Evolutionary conservation across 2,888 invertebrate species (phyloP).

Genomic region (Micoletzkya japonica): DNA sequence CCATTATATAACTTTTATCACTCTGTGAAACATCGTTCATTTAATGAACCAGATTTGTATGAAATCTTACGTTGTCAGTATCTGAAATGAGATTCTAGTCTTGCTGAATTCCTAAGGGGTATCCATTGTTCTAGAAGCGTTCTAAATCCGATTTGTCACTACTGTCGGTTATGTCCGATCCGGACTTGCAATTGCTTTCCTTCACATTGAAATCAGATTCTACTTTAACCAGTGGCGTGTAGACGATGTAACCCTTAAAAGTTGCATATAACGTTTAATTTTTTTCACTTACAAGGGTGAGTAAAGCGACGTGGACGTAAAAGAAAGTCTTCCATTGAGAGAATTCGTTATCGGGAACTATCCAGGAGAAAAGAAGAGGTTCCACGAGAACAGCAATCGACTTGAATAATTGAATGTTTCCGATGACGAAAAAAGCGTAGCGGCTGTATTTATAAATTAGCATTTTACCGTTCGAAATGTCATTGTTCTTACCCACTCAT

Average conservation of each 20-base stretch:
- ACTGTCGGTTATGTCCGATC: too few relatives aligned
- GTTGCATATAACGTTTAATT: neutral
- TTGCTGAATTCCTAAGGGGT: too few relatives aligned
- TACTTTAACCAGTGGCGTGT: neutral
- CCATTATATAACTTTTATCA: too few relatives aligned
- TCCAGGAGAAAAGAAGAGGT: constrained; percentile 33
- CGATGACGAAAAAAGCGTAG: constrained; percentile 41
- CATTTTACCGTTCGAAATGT: neutral
- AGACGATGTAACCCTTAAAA: neutral
- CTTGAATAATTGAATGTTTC: constrained; percentile 44
- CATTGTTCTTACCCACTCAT: constrained; percentile 36
- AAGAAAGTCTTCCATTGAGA: constrained; percentile 11
- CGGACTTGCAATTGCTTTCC: too few relatives aligned
- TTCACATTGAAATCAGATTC: too few relatives aligned
- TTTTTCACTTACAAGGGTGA: constrained; percentile 1
- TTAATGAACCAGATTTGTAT: too few relatives aligned
- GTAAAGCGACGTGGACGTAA: constrained; percentile 21
- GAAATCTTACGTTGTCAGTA: too few relatives aligned
- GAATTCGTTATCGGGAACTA: constrained; percentile 8
- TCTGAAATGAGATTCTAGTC: too few relatives aligned
- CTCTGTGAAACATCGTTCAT: too few relatives aligned
- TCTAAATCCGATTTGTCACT: too few relatives aligned
- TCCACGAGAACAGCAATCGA: constrained; percentile 40
- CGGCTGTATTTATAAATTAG: constrained; percentile 31
- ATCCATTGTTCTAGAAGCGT: too few relatives aligned